These are phyloP conservation scores for Machaerirhynchus nigripectus DNA, from an alignment of 2,113 vertebrate genomes.

Conservation along the genomic window DNA sequence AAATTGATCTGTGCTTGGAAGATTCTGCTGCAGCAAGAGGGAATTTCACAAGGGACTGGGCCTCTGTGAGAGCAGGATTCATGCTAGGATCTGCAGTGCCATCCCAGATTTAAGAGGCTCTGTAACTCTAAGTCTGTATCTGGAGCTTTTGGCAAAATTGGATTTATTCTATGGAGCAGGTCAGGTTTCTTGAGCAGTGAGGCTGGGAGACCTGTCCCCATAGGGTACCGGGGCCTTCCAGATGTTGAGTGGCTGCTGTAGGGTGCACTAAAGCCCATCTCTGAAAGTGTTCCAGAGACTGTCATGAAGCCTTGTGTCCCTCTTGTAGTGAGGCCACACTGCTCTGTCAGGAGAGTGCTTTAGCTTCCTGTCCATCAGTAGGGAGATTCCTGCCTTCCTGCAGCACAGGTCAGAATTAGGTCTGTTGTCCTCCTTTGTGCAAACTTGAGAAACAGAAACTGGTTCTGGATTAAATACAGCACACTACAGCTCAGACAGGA, in stretches of 20 bases:
- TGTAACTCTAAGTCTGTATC: not conserved
- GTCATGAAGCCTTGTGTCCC: not conserved
- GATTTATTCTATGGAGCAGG: not conserved
- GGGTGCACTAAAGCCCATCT: not conserved
- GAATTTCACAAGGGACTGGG: not conserved
- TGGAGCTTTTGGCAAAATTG: not conserved
- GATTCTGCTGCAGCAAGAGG: not conserved
- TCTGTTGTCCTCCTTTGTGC: not conserved
- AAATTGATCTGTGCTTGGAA: not conserved
- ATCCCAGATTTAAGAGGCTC: not conserved
- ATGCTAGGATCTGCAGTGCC: not conserved
- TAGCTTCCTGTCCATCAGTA: not conserved
- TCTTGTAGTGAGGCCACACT: not conserved
- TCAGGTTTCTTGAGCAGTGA: not conserved
- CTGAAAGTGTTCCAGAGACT: not conserved
- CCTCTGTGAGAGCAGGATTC: not conserved
- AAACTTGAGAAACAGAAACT: not conserved
- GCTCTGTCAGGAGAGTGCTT: not conserved
- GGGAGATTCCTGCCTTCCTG: not conserved
- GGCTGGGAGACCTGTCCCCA: accelerated
- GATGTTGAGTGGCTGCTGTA: not conserved
- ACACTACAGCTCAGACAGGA: not conserved
- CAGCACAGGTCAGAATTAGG: not conserved
- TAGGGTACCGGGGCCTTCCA: accelerated
- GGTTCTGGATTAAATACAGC: not conserved